Evolutionary conservation across 2,888 invertebrate species (phyloP), one percentile per base, ranked within the genome.

Genomic region (Agelastica alni): DNA sequence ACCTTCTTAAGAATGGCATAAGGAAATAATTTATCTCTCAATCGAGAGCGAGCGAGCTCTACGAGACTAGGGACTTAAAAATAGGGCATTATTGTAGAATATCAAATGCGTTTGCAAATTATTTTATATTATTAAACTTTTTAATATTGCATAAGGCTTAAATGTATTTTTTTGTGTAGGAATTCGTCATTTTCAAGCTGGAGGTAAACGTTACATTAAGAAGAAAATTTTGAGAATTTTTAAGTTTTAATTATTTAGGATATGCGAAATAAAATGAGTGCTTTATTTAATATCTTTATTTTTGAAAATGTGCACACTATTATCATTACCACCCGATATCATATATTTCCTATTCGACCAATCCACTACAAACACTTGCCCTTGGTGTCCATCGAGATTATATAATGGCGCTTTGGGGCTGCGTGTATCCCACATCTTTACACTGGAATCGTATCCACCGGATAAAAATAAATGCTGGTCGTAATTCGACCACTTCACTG

Each of bases 371-470:
- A 99, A 80, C 4, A 95, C 90, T 77, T 93, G 95, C 70, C 96
- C 96, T 69, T 93, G 89, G 74, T 98, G 98, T 0, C 97, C 97
- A 47, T 87, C 84, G 65, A 99, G 79, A 74, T 98, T 94, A 74
- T 90, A 99, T 0, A 99, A 79, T 0, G 97, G 91, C 0, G 93
- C 92, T 71, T 91, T 90, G 0, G 94, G 89, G 73, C 96, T 94
- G 73, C 96, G 83, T 3, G 88, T 87, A 77, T 99, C 98, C 99
- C 99, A 99, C 42, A 98, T 80, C 78, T 98, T 98, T 55, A 96
- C 86, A 57, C 88, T 81, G 61, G 88, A 85, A 72, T 99, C 98
- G 71, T 96, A 94, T 0, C 93, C 89, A 1, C 93, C 96, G 0
- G 96, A 96, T 14, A 97, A 82, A 75, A 99, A 98, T 9, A 93